Base-by-base conservation (phyloP, 2,888 invertebrate species). In the Apotomis capreana region DNA sequence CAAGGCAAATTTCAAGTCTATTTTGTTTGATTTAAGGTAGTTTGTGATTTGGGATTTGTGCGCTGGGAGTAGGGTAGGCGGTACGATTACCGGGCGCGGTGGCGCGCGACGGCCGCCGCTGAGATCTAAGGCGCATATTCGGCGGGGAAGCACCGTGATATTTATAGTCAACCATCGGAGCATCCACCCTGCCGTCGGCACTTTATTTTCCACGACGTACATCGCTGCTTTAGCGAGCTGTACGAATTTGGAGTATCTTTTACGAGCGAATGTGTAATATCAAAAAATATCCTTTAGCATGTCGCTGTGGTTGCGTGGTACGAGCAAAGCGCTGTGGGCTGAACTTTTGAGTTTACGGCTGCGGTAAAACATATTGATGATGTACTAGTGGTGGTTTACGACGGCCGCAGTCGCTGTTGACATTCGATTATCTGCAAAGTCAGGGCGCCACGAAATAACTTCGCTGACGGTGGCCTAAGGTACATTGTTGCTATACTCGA, bases 31-130 rank as follows among this genome's bases (percentile, higher is more conserved):
- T 52, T 78, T 79, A 40, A 8, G 51, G 51, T 57, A 49, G 12
- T 12, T 26, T 36, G 5, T 15, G 5, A 36, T 8, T 54, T 60
- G n/a, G 6, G 26, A 57, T 8, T 55, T 40, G n/a, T 58, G 51
- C 51, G 58, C 52, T 67, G 76, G 75, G 81, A 75, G 84, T 82
- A 80, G 84, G 86, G 89, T 85, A 87, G 90, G 90, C 89, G 90
- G 85, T 83, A 78, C 87, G 85, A 88, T 88, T 89, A 88, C 85
- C 82, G 86, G 74, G 63, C 77, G 85, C 89, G 86, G 87, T 82
- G 90, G 86, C 75, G 87, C 91, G 89, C 83, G 85, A 86, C 92
- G 92, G 91, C 92, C 92, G 90, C 92, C 92, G 90, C 84, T 74
- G 91, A 92, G 92, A 92, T 92, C 91, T 82, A 77, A 90, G 81